Conservation (phyloP, 53 echinoderm and acorn worm genomes). For the Pentamera pediparva region DNA sequence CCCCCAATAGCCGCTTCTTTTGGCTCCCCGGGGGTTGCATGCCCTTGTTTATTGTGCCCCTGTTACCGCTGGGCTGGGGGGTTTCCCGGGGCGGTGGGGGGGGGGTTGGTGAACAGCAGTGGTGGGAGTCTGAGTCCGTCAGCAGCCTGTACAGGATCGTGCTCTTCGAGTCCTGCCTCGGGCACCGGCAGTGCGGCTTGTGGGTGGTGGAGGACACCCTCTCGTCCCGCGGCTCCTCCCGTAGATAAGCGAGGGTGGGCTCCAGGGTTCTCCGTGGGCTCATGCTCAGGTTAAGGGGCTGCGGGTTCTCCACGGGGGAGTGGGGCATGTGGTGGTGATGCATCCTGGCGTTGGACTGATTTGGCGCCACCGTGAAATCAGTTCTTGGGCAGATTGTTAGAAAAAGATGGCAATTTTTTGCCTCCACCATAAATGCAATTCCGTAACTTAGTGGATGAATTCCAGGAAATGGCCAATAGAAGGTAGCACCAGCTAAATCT, state of each 20-base stretch:
- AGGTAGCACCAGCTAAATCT: no score
- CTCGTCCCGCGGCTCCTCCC: conserved; percentile 55
- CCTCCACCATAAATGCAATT: no score
- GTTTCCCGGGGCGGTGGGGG: no score
- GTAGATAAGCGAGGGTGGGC: neutral
- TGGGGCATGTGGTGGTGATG: conserved; percentile 70
- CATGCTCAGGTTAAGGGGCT: conserved; percentile 77
- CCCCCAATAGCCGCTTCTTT: conserved; percentile 80
- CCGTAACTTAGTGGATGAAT: no score
- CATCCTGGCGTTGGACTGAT: neutral
- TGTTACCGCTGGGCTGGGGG: conserved; percentile 20
- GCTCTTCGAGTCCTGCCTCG: conserved; percentile 84
- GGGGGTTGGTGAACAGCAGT: conserved; percentile 33
- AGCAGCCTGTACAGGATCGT: conserved; percentile 86
- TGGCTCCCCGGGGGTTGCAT: conserved; percentile 65
- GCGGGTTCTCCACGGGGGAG: conserved; percentile 58
- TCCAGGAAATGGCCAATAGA: no score
- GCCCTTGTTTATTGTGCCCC: conserved; percentile 36
- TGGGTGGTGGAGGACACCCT: conserved; percentile 5
- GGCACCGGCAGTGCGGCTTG: conserved; percentile 63
- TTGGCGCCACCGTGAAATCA: neutral
- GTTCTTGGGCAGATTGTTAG: neutral
- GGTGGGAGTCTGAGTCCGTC: conserved; percentile 55
- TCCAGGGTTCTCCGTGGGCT: conserved; percentile 59
- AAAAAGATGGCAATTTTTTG: no score